Percentiles rank a stretch among this genome's conserved stretches.
phyloP scores from a whole-genome alignment of 2,888 invertebrate species.

The Cheilosia grossa region DNA sequence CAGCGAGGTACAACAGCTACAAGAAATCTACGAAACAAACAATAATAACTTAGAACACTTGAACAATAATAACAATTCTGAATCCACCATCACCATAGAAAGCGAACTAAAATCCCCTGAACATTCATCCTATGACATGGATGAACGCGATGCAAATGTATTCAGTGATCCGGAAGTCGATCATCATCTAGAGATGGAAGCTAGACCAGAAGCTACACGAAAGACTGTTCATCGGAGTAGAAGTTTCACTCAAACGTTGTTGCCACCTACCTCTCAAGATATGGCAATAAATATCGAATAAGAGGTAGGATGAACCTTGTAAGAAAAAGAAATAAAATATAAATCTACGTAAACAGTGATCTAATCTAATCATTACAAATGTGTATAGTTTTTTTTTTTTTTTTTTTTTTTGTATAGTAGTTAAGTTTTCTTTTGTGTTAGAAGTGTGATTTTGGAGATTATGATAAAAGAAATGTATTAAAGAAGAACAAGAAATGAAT shows the following conservation, averaged over 20 bases:
- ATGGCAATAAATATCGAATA: slow-evolving; percentile 53
- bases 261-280: slow-evolving; percentile 15
- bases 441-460: slow-evolving; percentile 59
- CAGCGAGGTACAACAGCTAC: slow-evolving; percentile 53
- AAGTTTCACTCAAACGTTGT: slow-evolving; percentile 34
- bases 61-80: slow-evolving; percentile 48
- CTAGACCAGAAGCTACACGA: slow-evolving; percentile 44
- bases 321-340: slow-evolving; percentile 14
- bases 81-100: slow-evolving; percentile 23
- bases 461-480: slow-evolving; percentile 51
- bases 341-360: slow-evolving; percentile 47
- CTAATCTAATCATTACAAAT: slow-evolving; percentile 33
- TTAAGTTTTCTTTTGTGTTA: neutral
- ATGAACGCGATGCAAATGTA: slow-evolving; percentile 77
- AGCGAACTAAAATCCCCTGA: neutral
- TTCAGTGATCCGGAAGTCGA: slow-evolving; percentile 80
- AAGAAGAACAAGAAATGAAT: neutral
- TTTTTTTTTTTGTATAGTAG: slow-evolving; percentile 10
- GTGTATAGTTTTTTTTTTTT: slow-evolving; percentile 22
- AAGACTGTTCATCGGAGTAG: slow-evolving; percentile 49
- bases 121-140: slow-evolving; percentile 63
- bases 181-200: slow-evolving; percentile 74
- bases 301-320: slow-evolving; percentile 16
- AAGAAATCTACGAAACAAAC: slow-evolving; percentile 47
- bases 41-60: slow-evolving; percentile 46